These are phyloP conservation scores for Hemibagrus guttatus DNA, from an alignment of 2,797 vertebrate genomes.

Conservation along the genomic window DNA sequence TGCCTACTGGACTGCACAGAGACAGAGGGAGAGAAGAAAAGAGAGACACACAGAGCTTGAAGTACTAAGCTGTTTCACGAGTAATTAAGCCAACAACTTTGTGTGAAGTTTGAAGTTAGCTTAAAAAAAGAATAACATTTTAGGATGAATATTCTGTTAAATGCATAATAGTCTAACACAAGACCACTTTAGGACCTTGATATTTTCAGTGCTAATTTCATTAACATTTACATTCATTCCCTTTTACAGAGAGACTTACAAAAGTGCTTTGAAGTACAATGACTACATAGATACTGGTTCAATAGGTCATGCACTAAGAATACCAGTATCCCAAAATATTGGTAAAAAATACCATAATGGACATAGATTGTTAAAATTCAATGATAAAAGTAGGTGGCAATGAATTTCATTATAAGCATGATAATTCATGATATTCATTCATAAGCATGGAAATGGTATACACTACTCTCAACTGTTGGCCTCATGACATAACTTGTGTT, in stretches of 20 bases:
- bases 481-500: background rate
- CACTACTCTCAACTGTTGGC: background rate
- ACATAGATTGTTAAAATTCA: background rate
- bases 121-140: background rate
- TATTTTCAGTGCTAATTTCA: background rate
- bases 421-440: no score
- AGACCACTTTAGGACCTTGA: background rate
- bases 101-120: background rate
- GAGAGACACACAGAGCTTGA: background rate
- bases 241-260: no score
- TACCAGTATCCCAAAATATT: no score
- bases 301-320: no score
- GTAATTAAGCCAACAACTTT: background rate
- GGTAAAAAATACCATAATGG: background rate
- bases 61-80: background rate
- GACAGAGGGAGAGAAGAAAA: conserved; percentile 26
- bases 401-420: background rate
- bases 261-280: no score
- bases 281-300: no score
- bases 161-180: background rate
- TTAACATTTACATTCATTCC: no score
- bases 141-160: background rate
- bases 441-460: background rate
- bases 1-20: conserved; percentile 63
- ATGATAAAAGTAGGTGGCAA: background rate